Evolutionary conservation across 2,888 invertebrate genomes (phyloP).

Genomic region (Cryptocephalus primarius): DNA sequence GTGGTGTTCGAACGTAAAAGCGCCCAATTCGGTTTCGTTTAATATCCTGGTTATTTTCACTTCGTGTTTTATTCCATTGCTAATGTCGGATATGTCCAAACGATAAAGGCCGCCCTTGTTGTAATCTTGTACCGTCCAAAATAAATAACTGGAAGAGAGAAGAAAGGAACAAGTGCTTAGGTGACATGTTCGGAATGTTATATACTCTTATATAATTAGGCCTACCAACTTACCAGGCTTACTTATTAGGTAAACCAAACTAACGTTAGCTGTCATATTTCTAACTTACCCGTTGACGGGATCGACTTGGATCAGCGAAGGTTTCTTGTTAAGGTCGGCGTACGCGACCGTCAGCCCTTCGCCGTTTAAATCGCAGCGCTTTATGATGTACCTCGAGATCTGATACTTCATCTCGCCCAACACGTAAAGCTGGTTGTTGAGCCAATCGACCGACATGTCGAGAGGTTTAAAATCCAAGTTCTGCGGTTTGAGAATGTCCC

Average conservation of each 20-base stretch:
- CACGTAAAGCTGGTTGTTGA: slow-evolving; percentile 74
- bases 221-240: too few species aligned
- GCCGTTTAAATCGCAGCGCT: slow-evolving; percentile 65
- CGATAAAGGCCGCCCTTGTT: slow-evolving; percentile 59
- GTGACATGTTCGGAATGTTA: not conserved
- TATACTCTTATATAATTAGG: too few species aligned
- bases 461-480: slow-evolving; percentile 53
- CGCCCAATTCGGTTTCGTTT: slow-evolving; percentile 57
- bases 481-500: slow-evolving; percentile 45
- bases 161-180: not conserved
- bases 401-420: slow-evolving; percentile 53
- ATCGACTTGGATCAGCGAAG: slow-evolving; percentile 79
- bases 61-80: slow-evolving; percentile 62
- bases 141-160: slow-evolving; percentile 53
- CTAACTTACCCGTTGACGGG: slow-evolving; percentile 80
- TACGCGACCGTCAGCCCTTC: slow-evolving; percentile 57
- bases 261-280: too few species aligned
- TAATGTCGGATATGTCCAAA: slow-evolving; percentile 64
- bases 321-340: slow-evolving; percentile 56
- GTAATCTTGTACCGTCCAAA: slow-evolving; percentile 56
- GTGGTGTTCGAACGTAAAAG: slow-evolving; percentile 73
- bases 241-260: too few species aligned
- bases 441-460: slow-evolving; percentile 78
- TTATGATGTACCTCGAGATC: slow-evolving; percentile 56
- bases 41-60: slow-evolving; percentile 54